Base-by-base conservation (phyloP, 2,113 vertebrate species). In the Protomyctophum bolini region DNA sequence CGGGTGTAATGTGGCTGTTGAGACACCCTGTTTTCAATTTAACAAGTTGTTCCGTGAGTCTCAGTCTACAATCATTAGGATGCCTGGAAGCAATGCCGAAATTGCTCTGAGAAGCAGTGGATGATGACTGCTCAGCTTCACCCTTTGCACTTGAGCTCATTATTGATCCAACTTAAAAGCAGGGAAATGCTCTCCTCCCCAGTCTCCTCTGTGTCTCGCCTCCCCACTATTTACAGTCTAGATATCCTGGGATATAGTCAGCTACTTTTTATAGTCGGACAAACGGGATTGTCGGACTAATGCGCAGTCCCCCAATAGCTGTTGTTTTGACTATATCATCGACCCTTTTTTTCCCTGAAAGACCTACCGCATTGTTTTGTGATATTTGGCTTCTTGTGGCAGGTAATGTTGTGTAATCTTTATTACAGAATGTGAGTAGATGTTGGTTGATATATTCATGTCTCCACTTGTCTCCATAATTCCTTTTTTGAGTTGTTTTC, bases 111-210 rank as follows among this genome's bases (percentile, higher is more conserved):
- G 47, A 45, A 21, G 45, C 14, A 7, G 41, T 12, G 48, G 15
- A 33, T 45, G 58, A 33, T 41, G 10, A 33, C 15, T 56, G n/a
- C 48, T 48, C 58, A 7, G 7, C 72, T 61, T 28, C 41, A 54
- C 58, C 77, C 55, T 58, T 46, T 28, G 28, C 60, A 54, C 54
- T 60, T 63, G 63, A 79, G 68, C 33, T 47, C 76, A 12, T 74
- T 89, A 89, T 91, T 83, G 85, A 91, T 89, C 71, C 63, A 69
- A 41, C 51, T 73, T 85, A 75, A 84, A 84, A 87, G 88, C 81
- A 77, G 57, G 10, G 15, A 74, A 75, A 72, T 70, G 55, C 28
- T 65, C 62, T 62, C 67, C 68, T 66, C 48, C 60, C 33, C 55
- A 10, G 56, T 67, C 74, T 83, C 69, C 58, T 79, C 76, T 79